Conservation (phyloP, 2,888 invertebrate species). For the Ischnura elegans region DNA sequence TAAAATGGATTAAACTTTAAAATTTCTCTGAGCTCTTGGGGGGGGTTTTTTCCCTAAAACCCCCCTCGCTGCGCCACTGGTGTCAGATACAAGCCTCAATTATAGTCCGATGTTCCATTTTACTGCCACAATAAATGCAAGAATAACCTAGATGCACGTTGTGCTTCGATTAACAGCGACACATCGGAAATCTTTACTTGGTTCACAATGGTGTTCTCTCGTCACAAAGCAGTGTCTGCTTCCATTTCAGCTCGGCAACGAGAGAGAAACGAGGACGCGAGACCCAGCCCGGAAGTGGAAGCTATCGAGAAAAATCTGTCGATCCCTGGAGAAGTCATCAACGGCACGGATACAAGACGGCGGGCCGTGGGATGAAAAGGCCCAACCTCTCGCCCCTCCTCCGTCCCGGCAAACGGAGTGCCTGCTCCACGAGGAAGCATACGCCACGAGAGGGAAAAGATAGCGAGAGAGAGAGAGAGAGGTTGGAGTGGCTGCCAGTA, state of each 20-base stretch:
- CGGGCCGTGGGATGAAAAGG: conserved; percentile 47
- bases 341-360: conserved; percentile 16
- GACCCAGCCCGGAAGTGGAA: background rate
- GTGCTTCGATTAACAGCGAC: background rate
- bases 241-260: background rate
- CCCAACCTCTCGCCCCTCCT: background rate
- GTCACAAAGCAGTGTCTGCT: background rate
- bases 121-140: background rate
- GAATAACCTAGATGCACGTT: background rate
- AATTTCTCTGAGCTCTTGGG: too few relatives aligned
- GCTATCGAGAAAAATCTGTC: background rate
- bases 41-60: too few relatives aligned
- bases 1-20: too few relatives aligned
- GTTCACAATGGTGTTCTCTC: background rate
- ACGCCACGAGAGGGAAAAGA: background rate
- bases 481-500: too few relatives aligned
- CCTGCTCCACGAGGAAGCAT: background rate
- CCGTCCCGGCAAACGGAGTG: background rate
- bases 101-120: background rate
- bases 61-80: too few relatives aligned
- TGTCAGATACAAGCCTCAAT: too few relatives aligned
- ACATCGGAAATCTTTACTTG: conserved; percentile 10
- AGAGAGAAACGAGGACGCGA: background rate
- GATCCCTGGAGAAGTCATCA: background rate
- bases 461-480: background rate